Evolutionary conservation across 2,888 invertebrate genomes (phyloP), one percentile per base, ranked within the genome.

Genomic region (Ethmia dodecea): DNA sequence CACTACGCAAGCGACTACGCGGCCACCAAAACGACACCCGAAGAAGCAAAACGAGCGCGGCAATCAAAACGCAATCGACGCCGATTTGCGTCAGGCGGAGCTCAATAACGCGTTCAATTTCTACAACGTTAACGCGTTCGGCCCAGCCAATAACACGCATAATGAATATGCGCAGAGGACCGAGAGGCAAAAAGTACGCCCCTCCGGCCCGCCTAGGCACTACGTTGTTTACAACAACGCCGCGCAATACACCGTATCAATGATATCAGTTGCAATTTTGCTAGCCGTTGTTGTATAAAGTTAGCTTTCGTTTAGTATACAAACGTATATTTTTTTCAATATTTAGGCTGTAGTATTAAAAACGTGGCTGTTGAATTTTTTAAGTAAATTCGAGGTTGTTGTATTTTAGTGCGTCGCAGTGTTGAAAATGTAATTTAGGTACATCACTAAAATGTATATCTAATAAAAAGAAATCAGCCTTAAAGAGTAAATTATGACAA

Each of bases 341-440:
- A 45, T 50, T 59, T 60, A 52, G 53, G 44, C 56, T 50, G 69
- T 75, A 78, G 76, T 81, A 73, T 80, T 80, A 72, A 65, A 73
- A 76, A 69, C 53, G 78, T 83, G 84, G 83, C 84, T 86, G 84
- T 86, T 80, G 64, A 80, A 71, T 76, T 77, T 77, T 75, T 64
- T 72, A 76, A 61, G 52, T 65, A 56, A 71, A 75, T 69, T 67
- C 61, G 69, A 69, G 65, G 67, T 79, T 78, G 74, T 83, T 80
- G 67, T 73, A 68, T 26, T 26, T 26, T 26, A 26, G 26, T 26
- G 11, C 22, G n/a, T 22, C 8, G 9, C 22, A 22, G n/a, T 26
- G 26, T 26, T 26, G 11, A 26, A 11, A 12, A 11, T 26, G n/a
- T 26, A 8, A 18, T 18, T 5, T n/a, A n/a, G n/a, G n/a, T 59